Percentiles rank a stretch among this genome's conserved stretches.
Conservation (phyloP, 2,113 vertebrate species). For the Poicephalus meyeri region DNA sequence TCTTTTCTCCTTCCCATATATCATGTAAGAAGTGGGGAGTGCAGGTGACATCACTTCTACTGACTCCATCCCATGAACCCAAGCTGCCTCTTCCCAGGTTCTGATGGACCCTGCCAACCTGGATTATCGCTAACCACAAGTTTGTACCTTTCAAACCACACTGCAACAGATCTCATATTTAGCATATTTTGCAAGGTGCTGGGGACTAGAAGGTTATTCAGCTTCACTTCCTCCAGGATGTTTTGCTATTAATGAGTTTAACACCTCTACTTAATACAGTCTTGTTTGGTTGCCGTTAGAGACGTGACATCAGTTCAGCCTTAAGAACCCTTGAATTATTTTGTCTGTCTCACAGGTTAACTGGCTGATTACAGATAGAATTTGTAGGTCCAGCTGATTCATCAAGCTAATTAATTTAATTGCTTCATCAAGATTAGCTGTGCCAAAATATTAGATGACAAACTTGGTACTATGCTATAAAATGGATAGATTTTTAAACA, state of each 20-base stretch:
- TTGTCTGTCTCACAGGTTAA: constrained; percentile 40
- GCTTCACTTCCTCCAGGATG: background rate
- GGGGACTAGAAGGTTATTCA: background rate
- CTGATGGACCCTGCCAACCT: background rate
- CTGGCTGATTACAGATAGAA: constrained; percentile 39
- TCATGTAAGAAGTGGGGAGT: background rate
- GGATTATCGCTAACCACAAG: background rate
- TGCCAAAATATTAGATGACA: background rate
- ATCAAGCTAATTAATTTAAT: constrained; percentile 52
- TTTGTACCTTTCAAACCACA: background rate
- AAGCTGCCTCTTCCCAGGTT: background rate
- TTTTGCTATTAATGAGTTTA: background rate
- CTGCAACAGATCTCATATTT: background rate
- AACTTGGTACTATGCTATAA: background rate
- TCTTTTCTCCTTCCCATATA: background rate
- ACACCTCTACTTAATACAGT: background rate
- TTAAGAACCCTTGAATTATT: constrained; percentile 36
- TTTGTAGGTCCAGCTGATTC: constrained; percentile 31
- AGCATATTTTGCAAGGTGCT: background rate
- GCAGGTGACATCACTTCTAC: background rate
- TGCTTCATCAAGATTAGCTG: background rate
- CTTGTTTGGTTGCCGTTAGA: constrained; percentile 13
- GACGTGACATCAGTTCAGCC: background rate
- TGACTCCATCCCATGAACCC: background rate
- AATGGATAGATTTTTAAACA: background rate